Evolutionary conservation across 2,888 invertebrate species (phyloP), one percentile per base, ranked within the genome.

Genomic region (Plagodis dolabraria): DNA sequence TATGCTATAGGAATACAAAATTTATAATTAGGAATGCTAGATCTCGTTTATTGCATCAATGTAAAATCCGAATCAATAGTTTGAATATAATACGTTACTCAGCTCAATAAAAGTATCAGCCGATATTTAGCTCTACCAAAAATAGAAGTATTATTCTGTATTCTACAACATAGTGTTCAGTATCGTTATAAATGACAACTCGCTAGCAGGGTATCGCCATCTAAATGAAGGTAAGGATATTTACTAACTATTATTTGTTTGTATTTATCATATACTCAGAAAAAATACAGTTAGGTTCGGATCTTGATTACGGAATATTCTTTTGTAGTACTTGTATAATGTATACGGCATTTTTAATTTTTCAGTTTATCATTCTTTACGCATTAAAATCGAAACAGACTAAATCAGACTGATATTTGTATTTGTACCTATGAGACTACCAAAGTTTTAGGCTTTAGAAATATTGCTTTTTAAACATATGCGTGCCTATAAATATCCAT

Each of bases 351-450:
- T 46, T 59, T 35, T 54, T 49, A 46, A 34, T 60, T 53, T 8
- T 45, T 48, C 53, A n/a, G 53, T 55, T 51, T 53, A 62, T 61
- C 45, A 55, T 57, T 53, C 48, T 53, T 33, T 47, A 60, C 64
- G 62, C 70, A 70, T 73, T 75, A 72, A 71, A 75, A 71, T 60
- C 63, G 65, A 68, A 68, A 61, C 62, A 57, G 53, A 53, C 53
- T 53, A 50, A 54, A 71, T 70, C 74, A 77, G 79, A 82, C 89
- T 90, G 89, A 89, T 83, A 76, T 80, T 47, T 77, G 74, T 77
- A 77, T 79, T 78, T 79, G 85, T 88, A 88, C 86, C 84, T 88
- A 82, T 74, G 76, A 77, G 80, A 85, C 86, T 87, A 84, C 90
- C 90, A 90, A 90, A 90, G 90, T 81, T 81, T 84, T 87, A 88